Base-by-base conservation (phyloP, 2,797 vertebrate species). In the Gila robusta region DNA sequence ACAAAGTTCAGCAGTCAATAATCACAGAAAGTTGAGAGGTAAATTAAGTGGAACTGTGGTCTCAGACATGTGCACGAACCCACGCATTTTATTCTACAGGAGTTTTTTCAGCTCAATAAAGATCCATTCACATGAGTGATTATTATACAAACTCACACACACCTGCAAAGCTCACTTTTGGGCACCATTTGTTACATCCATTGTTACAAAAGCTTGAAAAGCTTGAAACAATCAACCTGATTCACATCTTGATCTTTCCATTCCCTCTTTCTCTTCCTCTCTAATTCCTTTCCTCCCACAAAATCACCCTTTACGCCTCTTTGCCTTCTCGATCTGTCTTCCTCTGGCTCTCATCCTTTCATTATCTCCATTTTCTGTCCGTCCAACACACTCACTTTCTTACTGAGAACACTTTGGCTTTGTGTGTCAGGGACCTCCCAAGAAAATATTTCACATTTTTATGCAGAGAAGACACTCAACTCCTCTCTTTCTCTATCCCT, bases 391-490 rank as follows among this genome's bases (percentile, higher is more conserved):
- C 86, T 77, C 44, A 39, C 37, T 52, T 32, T 85, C 72, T 78
- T 67, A 70, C 79, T 32, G 74, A 70, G 77, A 76, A 66, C 81
- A 66, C 54, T 77, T 35, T 76, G 28, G 82, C 62, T 67, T 88
- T 89, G 89, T 88, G 81, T 83, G 56, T 54, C 47, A 86, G 71
- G 67, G 82, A 72, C 72, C 70, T 88, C 82, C 76, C 84, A 87
- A 78, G 72, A 86, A 89, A 86, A 89, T 89, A 76, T 52, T 87
- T 90, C 70, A 84, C 87, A 91, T 91, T 87, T 88, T 88, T 90
- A 84, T 83, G 64, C 59, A 56, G 85, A 78, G 52, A 66, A 72
- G 67, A 54, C 66, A 62, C 44, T 72, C 73, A 69, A 41, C 49
- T 59, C 56, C 54, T 23, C 54, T 59, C 54, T 59, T 8, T 59